Evolutionary conservation across 35 echinoderm and acorn worm species (phyloP).

Genomic region (Holothuria glaberrima): DNA sequence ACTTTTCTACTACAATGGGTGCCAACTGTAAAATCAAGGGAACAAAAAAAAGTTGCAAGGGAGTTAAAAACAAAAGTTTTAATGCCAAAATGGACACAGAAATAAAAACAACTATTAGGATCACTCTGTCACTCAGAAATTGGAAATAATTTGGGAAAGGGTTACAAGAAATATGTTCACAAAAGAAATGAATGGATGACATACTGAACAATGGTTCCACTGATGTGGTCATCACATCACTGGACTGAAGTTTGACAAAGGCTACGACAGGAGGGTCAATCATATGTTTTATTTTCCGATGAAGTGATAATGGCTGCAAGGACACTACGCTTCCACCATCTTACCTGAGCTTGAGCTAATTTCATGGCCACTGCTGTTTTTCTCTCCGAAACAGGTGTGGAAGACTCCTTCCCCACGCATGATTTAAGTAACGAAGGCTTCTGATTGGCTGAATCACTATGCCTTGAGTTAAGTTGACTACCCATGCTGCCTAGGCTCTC

Average conservation of each 20-base stretch:
- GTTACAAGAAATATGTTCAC: too few species aligned
- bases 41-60: too few species aligned
- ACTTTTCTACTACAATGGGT: too few species aligned
- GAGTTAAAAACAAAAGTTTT: too few species aligned
- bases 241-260: not conserved
- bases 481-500: constrained; percentile 71
- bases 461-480: constrained; percentile 45
- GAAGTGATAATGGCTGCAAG: too few species aligned
- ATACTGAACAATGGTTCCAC: not conserved
- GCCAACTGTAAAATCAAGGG: too few species aligned
- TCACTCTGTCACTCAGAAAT: too few species aligned
- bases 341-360: constrained; percentile 97
- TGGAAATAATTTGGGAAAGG: too few species aligned
- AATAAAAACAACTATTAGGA: too few species aligned
- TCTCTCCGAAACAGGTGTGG: constrained; percentile 71
- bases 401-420: constrained; percentile 74
- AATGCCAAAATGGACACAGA: too few species aligned
- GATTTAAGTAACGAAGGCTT: constrained; percentile 69
- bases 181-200: too few species aligned
- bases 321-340: not conserved
- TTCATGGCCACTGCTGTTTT: constrained; percentile 96
- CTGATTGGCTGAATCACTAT: constrained; percentile 35
- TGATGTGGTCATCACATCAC: not conserved
- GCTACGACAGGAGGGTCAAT: not conserved
- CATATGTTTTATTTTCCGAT: not conserved